Percentiles rank a stretch among this genome's conserved stretches.
These are phyloP conservation scores for Acanthosoma haemorrhoidale DNA, from an alignment of 2,888 invertebrate species.

Conservation along the genomic window DNA sequence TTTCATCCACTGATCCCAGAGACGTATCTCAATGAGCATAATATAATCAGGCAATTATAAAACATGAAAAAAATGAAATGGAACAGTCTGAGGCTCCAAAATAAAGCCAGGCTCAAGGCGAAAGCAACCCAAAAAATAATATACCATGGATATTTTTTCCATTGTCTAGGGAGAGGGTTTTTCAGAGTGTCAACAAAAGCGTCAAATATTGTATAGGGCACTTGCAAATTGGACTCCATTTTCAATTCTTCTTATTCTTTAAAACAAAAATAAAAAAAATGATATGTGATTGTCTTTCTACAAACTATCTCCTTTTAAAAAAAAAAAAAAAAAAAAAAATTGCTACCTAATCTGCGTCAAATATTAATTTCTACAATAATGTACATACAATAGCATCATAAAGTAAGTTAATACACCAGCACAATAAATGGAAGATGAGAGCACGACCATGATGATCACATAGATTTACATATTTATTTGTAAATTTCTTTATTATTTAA, in stretches of 20 bases:
- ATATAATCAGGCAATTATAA: conserved; percentile 11
- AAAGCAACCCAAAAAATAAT: conserved; percentile 8
- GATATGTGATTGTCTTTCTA: no score
- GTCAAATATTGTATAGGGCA: not conserved
- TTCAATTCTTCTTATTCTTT: not conserved
- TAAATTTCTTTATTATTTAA: no score
- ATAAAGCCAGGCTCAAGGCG: not conserved
- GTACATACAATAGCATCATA: no score
- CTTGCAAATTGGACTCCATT: not conserved
- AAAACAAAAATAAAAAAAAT: not conserved
- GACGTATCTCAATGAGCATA: not conserved
- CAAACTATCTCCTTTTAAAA: no score
- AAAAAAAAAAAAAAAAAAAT: no score
- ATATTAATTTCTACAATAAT: no score
- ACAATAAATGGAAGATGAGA: no score
- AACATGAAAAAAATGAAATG: conserved; percentile 15
- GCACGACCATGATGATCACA: no score
- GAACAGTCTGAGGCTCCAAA: not conserved
- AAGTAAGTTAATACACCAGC: no score
- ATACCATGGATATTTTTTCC: conserved; percentile 15
- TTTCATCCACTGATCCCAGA: not conserved
- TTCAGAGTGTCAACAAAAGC: conserved; percentile 4
- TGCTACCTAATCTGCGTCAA: no score
- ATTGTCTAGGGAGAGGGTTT: not conserved
- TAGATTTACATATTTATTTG: no score